phyloP scores from a whole-genome alignment of 2,797 vertebrate species.

The Eulemur rubriventer region DNA sequence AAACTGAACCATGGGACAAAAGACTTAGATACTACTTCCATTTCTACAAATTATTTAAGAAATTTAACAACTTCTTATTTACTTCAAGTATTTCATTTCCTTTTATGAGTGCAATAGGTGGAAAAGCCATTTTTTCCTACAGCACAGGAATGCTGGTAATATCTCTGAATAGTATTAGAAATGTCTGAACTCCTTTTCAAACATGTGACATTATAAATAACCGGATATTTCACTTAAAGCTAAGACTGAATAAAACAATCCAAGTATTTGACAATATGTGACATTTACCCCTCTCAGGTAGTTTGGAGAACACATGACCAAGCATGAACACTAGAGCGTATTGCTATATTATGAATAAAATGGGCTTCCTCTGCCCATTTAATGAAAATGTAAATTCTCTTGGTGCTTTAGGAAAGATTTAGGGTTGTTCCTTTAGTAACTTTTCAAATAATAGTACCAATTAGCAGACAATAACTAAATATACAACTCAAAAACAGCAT shows the following conservation, averaged over 20 bases:
- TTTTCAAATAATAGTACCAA: neutral
- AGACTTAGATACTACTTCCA: neutral
- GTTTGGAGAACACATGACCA: neutral
- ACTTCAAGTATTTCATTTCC: constrained; percentile 19
- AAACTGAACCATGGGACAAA: neutral
- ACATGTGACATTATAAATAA: constrained; percentile 37
- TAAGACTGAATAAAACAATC: constrained; percentile 2
- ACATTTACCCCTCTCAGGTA: neutral
- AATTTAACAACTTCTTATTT: neutral
- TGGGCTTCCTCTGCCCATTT: neutral
- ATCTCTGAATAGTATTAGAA: constrained; percentile 34
- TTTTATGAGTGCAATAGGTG: constrained; percentile 27
- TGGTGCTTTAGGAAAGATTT: neutral
- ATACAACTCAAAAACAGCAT: neutral
- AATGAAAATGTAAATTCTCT: neutral
- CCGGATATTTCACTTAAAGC: constrained; percentile 25
- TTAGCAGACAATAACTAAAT: neutral
- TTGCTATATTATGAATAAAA: neutral
- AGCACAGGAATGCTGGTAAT: neutral
- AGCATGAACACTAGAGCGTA: neutral
- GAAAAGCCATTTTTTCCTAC: neutral
- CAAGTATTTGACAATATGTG: neutral
- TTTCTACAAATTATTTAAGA: constrained; percentile 1
- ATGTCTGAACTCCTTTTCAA: constrained; percentile 8
- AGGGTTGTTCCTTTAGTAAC: neutral